phyloP scores from a whole-genome alignment of 2,113 vertebrate genomes.

The Odontophorus gujanensis region DNA sequence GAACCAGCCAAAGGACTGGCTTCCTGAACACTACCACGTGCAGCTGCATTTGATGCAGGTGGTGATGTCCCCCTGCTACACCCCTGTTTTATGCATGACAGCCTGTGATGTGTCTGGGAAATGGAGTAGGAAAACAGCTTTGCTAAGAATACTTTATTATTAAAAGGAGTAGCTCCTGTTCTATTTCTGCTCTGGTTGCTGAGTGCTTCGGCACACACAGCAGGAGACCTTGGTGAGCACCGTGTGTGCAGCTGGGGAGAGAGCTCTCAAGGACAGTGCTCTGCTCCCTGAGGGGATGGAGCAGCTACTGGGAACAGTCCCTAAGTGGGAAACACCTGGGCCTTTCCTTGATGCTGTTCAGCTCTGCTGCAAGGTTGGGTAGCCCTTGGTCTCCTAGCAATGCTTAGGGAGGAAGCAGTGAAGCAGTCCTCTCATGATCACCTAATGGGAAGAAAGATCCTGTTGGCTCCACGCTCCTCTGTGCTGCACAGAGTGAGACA shows the following conservation, averaged over 20 bases:
- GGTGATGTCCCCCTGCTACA: neutral
- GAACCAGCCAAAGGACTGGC: neutral
- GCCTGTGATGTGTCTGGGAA: neutral
- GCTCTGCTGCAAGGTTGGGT: neutral
- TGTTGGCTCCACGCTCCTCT: neutral
- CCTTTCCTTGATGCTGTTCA: neutral
- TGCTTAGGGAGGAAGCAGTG: neutral
- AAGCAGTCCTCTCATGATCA: neutral
- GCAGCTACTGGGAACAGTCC: neutral
- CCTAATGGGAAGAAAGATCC: neutral
- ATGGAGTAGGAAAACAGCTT: neutral
- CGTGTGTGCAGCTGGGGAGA: neutral
- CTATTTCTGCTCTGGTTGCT: neutral
- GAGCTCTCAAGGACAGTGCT: neutral
- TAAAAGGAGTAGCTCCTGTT: neutral
- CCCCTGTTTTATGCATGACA: neutral
- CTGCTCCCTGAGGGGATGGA: rapidly evolving
- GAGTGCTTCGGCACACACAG: neutral
- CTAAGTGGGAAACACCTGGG: neutral
- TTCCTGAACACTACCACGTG: neutral
- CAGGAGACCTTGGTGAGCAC: neutral
- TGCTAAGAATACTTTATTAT: neutral
- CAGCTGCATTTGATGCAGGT: neutral
- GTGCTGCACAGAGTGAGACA: rapidly evolving
- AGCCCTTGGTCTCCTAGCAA: neutral